Evolutionary conservation across 2,888 invertebrate species (phyloP).

Genomic region (Escarpia spicata): DNA sequence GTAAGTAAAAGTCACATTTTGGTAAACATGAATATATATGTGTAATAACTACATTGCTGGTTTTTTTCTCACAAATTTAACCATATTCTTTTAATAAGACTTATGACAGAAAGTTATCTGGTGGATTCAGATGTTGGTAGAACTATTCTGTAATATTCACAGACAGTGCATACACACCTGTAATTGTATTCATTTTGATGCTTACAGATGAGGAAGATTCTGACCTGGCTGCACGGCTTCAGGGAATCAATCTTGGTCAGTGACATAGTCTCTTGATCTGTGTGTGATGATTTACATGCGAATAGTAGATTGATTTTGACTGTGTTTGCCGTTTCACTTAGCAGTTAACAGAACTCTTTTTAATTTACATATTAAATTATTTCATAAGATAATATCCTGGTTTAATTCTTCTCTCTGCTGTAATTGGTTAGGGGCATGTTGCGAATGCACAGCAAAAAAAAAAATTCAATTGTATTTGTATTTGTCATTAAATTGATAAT

Average conservation of each 20-base stretch:
- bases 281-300: neutral
- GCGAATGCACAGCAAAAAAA: no score
- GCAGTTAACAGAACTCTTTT: neutral
- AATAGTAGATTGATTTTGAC: neutral
- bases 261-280: neutral
- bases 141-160: neutral
- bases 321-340: neutral
- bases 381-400: no score
- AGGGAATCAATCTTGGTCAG: slow-evolving; percentile 80
- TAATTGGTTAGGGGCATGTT: no score
- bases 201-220: slow-evolving; percentile 51
- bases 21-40: no score
- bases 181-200: neutral
- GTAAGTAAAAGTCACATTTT: no score
- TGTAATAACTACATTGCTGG: no score
- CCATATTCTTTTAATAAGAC: no score
- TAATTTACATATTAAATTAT: neutral
- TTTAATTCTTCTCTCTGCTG: no score
- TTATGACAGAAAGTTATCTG: neutral
- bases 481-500: no score
- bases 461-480: no score
- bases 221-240: slow-evolving; percentile 76
- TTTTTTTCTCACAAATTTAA: no score
- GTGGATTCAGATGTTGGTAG: neutral
- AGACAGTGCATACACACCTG: neutral